Evolutionary conservation across 2,113 vertebrate species (phyloP), one percentile per base, ranked within the genome.

Genomic region (Labrus mixtus): DNA sequence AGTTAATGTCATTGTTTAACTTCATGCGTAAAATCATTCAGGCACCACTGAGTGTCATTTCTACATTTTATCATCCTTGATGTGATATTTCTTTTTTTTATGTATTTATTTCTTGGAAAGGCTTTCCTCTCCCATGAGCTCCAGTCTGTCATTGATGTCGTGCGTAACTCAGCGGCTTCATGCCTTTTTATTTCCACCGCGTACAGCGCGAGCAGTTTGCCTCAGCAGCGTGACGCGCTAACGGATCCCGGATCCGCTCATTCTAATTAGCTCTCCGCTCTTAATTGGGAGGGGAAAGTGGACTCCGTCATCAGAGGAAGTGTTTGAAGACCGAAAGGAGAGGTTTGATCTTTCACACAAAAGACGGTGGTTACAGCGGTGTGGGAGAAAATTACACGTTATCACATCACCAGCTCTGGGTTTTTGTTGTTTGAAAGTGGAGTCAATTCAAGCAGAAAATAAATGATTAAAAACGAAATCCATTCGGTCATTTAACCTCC

Each of bases 211-310:
- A 48, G 53, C 68, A 22, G 51, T 57, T 63, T 53, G 76, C 25
- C 23, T 68, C 58, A 76, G 9, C 48, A 67, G 61, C 62, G 22
- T 0, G 74, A 74, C 57, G 48, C 77, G 48, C 76, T 13, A 65
- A 36, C 84, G 56, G 81, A 85, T 85, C 87, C 80, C 70, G 78
- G 87, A 90, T 84, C 83, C 72, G 79, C 80, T 81, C 79, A 12
- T 67, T 71, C 78, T 94, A 95, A 95, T 94, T 94, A 94, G 92
- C 92, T 89, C 90, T 73, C 81, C 85, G 76, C 89, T 90, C 84
- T 90, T 93, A 95, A 93, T 93, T 93, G 92, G 91, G 71, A 60
- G 86, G 81, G 46, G 55, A 60, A 51, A 84, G 81, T 85, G 86
- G 87, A 84, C 87, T 67, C 78, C 85, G 82, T 87, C 85, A 89